A percentile compares a stretch with the other conserved stretches of the same genome.
phyloP scores from a whole-genome alignment of 2,888 invertebrate species.

The Hydriomena furcata region DNA sequence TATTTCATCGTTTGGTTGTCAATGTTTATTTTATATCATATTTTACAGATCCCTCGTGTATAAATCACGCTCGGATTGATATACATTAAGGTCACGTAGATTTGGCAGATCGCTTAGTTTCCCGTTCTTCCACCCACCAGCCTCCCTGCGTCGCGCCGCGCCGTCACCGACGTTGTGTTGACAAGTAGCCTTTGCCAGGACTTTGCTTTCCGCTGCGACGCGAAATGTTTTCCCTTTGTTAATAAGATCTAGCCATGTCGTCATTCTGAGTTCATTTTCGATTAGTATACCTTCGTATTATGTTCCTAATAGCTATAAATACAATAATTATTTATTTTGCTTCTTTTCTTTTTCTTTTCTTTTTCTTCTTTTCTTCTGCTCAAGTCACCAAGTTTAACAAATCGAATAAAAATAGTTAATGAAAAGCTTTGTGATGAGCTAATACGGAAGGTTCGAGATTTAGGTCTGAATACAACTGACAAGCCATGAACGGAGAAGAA shows the following conservation, averaged over 20 bases:
- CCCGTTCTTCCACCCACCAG: slow-evolving; percentile 33
- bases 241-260: neutral
- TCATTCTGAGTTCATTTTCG: no score
- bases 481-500: slow-evolving; percentile 54
- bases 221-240: neutral
- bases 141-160: slow-evolving; percentile 38
- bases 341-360: no score
- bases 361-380: neutral
- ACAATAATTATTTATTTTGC: no score
- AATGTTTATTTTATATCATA: slow-evolving; percentile 84
- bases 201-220: slow-evolving; percentile 10
- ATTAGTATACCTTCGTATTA: no score
- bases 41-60: slow-evolving; percentile 80
- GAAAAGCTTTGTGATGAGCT: slow-evolving; percentile 42
- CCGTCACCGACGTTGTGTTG: slow-evolving; percentile 33
- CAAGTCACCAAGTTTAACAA: neutral
- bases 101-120: slow-evolving; percentile 77
- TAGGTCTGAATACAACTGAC: slow-evolving; percentile 53
- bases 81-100: slow-evolving; percentile 82
- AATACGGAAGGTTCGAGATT: slow-evolving; percentile 49
- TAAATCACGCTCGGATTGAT: slow-evolving; percentile 80
- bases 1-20: slow-evolving; percentile 83
- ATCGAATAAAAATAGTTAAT: slow-evolving; percentile 1
- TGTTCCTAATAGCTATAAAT: no score
- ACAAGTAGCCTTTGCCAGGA: slow-evolving; percentile 18